Evolutionary conservation across 2,888 invertebrate genomes (phyloP), one percentile per base, ranked within the genome.

Genomic region (Clistopyga incitator): DNA sequence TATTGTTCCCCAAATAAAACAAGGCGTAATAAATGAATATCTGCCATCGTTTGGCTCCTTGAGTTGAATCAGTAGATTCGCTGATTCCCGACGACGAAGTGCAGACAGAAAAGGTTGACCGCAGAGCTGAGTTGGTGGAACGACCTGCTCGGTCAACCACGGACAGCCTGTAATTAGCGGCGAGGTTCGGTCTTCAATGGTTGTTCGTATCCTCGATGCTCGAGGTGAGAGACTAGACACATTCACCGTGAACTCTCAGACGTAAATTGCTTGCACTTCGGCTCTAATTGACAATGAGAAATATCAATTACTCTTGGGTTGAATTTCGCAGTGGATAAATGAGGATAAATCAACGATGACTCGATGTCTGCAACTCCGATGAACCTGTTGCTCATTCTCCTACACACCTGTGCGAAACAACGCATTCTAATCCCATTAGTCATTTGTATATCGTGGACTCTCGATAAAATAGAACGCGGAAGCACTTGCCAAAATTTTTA

Each of bases 401-500:
- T 70, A 42, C 50, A 72, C 72, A 74, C 74, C 74, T 65, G 78
- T 81, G 84, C 75, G 67, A 84, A 71, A 23, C 78, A 81, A 78
- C 82, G 72, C 81, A 85, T 84, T 86, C 85, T 82, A 78, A 74
- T 84, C 65, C 74, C 79, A 65, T 85, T 81, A 80, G 80, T 87
- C 85, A 85, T 84, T 77, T 42, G 80, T 81, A 68, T 64, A 77
- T 78, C 52, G 34, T 71, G 3, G 29, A 78, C 71, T 61, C 38
- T 52, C 70, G 74, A 74, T 65, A 74, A 87, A 86, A 81, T 87
- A 88, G 87, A 88, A 86, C 89, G 84, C 87, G 87, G 86, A 89
- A 88, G 86, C 78, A 59, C 79, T 85, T 88, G 89, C 89, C 89
- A 89, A 88, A 86, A 88, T 87, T 85, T 72, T 75, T 72, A 6